Percentiles rank a stretch among this genome's conserved stretches.
Evolutionary conservation across 1,140 invertebrate species (phyloP).

Genomic region (Lysiphlebus fabarum): DNA sequence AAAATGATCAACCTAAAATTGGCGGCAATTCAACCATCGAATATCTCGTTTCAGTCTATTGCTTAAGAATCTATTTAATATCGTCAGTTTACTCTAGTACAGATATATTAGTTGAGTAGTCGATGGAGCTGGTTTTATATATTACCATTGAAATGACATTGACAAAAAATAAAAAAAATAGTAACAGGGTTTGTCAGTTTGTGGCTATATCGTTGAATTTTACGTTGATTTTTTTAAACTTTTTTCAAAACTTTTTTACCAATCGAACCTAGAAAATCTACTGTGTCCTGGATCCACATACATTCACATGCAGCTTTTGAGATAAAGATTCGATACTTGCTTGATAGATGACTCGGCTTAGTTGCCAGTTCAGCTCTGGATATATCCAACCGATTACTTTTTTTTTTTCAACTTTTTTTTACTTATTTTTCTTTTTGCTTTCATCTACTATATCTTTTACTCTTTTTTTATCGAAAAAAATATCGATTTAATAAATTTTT

Average conservation of each 20-base stretch:
- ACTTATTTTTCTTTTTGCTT: background rate
- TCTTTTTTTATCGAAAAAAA: too few species aligned
- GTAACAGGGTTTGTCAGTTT: slow-evolving; percentile 43
- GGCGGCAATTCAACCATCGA: slow-evolving; percentile 11
- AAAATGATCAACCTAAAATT: slow-evolving; percentile 4
- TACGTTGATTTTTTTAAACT: slow-evolving; percentile 45
- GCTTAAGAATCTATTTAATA: slow-evolving; percentile 46
- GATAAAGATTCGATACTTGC: slow-evolving; percentile 23
- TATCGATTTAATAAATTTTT: too few species aligned
- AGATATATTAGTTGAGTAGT: too few species aligned
- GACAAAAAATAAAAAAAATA: background rate
- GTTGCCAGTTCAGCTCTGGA: slow-evolving; percentile 39
- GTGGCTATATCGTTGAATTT: slow-evolving; percentile 41
- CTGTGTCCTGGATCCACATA: slow-evolving; percentile 17
- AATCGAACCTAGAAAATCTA: slow-evolving; percentile 23
- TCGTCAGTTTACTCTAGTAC: slow-evolving; percentile 30
- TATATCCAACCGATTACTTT: slow-evolving; percentile 37
- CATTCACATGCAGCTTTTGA: background rate
- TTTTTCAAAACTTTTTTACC: slow-evolving; percentile 26
- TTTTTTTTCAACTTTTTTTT: background rate
- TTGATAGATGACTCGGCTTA: slow-evolving; percentile 47
- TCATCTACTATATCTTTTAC: too few species aligned
- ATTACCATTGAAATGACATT: background rate
- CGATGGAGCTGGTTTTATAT: slow-evolving; percentile 4
- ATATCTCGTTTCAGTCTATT: slow-evolving; percentile 37